Evolutionary conservation across 2,113 vertebrate species (phyloP), one percentile per base, ranked within the genome.

Genomic region (Myrmecobius fasciatus): DNA sequence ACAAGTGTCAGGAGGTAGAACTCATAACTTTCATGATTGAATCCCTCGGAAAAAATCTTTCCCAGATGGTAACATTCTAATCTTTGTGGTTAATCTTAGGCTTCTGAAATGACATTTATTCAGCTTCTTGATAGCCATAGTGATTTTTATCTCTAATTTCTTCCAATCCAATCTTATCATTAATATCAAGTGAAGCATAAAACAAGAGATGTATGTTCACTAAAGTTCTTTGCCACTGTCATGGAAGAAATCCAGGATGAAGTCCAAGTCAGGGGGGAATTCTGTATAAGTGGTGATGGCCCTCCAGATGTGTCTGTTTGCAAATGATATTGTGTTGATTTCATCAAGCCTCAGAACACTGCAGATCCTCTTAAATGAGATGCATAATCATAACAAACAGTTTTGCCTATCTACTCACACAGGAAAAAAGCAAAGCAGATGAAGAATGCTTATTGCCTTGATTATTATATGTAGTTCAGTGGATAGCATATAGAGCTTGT

Each of bases 21-120:
- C 43, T 75, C 53, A n/a, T 11, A 48, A 91, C 60, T 89, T 96
- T 88, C 93, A 36, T 93, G 47, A 53, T 31, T 52, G 56, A 89
- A 83, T 31, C 36, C 31, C 54, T 94, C 25, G 22, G 51, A 88
- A 53, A 48, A 92, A 48, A 31, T 75, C 46, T 96, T 92, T 89
- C 36, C 90, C 43, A 93, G 52, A 75, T 91, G 53, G 25, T 52
- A 48, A 25, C 17, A 93, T 91, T 93, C 83, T 67, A 52, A 49
- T 93, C 83, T 25, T 89, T 83, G 46, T 56, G 89, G 92, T 91
- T 91, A 14, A 1, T 22, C 22, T 94, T 89, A 92, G 52, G 46
- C 17, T 91, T 93, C 89, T 51, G 46, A 90, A 90, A 47, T 90
- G 89, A 90, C 89, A 28, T 90, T 90, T 90, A 47, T 90, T 49